Base-by-base conservation (phyloP, 2,888 invertebrate species). In the Drosophila sordidapex region DNA sequence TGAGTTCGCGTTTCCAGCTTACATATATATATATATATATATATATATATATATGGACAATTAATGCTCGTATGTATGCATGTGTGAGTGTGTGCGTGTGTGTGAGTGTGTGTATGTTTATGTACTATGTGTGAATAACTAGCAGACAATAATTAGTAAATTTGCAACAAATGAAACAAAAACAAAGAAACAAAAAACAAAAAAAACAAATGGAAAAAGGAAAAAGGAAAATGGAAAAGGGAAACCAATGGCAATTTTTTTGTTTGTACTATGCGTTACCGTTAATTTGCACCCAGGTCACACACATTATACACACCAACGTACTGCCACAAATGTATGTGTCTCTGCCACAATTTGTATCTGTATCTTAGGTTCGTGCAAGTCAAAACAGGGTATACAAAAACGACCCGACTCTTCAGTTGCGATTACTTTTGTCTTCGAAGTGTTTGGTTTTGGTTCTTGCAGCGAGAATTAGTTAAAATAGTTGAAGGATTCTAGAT, bases 61-160 rank as follows among this genome's bases (percentile, higher is more conserved):
- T 56, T 40, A 67, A 69, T 72, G 53, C 66, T 66, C 67, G 71
- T 74, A 58, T 66, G 65, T 68, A 67, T 60, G 58, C 57, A 61
- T 69, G 49, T 60, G 69, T 40, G 59, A 25, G 35, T 61, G 49
- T 36, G 43, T 61, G 61, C 36, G 38, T 51, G 48, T 36, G 36
- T 33, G 29, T 46, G 21, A 57, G 57, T 70, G 49, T 70, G 49
- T 35, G 31, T 74, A 53, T 68, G 68, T 62, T 65, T 65, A 81
- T 79, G 83, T 81, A 84, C 83, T 67, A 72, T 76, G 82, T 82
- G 82, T 76, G 86, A 87, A 90, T 84, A 90, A 90, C 87, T 91
- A 91, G 91, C 91, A 91, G 91, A 91, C 91, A 91, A 91, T 91
- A 91, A 91, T 91, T 91, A 91, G 91, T 85, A 77, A 76, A 78